Base-by-base conservation (phyloP, 53 echinoderm and acorn worm genomes). In the Hippasteria phrygiana region DNA sequence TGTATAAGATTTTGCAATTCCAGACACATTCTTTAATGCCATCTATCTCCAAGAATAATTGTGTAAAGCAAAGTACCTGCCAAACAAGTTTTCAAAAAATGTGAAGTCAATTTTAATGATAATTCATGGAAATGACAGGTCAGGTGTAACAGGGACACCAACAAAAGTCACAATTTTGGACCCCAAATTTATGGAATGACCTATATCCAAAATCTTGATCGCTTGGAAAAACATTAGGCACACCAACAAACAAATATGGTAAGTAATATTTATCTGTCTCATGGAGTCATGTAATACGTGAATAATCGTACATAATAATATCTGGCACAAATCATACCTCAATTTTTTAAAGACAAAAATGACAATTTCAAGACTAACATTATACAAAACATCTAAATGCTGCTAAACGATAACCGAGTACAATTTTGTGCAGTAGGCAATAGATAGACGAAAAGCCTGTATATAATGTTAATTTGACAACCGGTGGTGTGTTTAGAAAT, bases 251-350 rank as follows among this genome's bases (percentile, higher is more conserved):
- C 22, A 59, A 59, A 59, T 24, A 59, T 59, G 59, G 46, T n/a
- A n/a, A 45, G 16, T 85, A 50, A 71, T 51, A 67, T 35, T 29
- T 50, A 71, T 43, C 85, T 69, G 71, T 38, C 55, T 28, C 63
- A 24, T 5, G 36, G 69, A 85, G 85, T 51, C 85, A 85, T 71
- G 70, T 85, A 70, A 85, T 85, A 85, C 71, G 34, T 47, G 85
- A 69, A 85, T 85, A 85, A 85, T 71, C 70, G 70, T 85, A 85
- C 70, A 85, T 85, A 85, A 81, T 81, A 81, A 85, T 85, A 85
- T 85, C 85, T 85, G 85, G 85, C 85, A 85, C 85, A 71, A 85
- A 85, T 85, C 53, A 85, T 64, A 85, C 69, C 50, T 85, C 71
- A 22, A 85, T 69, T 48, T n/a, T n/a, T 69, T 69, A 69, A 69